Evolutionary conservation across 2,888 invertebrate genomes (phyloP).

Genomic region (Chromoteleia sp.): DNA sequence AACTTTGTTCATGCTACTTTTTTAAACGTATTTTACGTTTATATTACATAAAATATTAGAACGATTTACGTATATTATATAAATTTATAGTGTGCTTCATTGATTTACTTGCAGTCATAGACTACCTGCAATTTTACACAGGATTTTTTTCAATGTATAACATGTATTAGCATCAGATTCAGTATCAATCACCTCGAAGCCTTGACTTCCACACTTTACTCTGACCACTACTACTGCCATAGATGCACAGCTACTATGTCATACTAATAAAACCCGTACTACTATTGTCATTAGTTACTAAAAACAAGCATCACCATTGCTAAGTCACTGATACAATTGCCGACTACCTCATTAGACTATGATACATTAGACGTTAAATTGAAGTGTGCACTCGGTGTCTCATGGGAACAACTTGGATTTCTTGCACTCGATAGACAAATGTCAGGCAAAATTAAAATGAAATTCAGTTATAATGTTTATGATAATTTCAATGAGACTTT

Average conservation of each 20-base stretch:
- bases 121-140: too few species aligned
- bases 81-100: too few species aligned
- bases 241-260: conserved; percentile 69
- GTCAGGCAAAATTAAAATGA: conserved; percentile 1
- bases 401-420: conserved; percentile 51
- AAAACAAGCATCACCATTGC: conserved; percentile 62
- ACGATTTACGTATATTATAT: too few species aligned
- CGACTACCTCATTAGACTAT: conserved; percentile 43
- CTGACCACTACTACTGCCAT: conserved; percentile 76
- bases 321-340: conserved; percentile 63
- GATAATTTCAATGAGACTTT: too few species aligned
- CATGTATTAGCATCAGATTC: conserved; percentile 71
- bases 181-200: conserved; percentile 76
- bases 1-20: too few species aligned
- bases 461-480: too few species aligned
- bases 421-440: neutral
- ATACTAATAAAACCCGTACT: conserved; percentile 71
- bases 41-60: too few species aligned
- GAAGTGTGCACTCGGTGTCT: conserved; percentile 79
- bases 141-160: too few species aligned
- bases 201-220: conserved; percentile 84
- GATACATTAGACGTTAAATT: conserved; percentile 54
- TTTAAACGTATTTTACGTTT: too few species aligned
- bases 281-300: conserved; percentile 70
- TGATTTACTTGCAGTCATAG: too few species aligned